Evolutionary conservation across 2,113 vertebrate species (phyloP).

Genomic region (Oxyruncus cristatus): DNA sequence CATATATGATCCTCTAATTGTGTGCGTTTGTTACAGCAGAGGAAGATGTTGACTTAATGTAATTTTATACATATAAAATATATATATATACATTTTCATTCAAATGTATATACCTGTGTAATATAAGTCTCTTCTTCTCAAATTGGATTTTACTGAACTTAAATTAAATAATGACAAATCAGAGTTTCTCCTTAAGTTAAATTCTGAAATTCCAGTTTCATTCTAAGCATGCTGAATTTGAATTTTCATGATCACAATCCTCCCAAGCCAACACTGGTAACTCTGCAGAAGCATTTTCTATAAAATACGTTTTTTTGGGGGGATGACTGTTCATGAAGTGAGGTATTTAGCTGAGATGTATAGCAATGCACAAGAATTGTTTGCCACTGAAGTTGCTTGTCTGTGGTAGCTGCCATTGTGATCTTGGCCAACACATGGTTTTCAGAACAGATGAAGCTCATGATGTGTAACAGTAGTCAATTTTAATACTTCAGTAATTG

Average conservation of each 20-base stretch:
- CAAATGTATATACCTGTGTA: background rate
- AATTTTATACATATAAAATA: background rate
- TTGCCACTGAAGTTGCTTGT: background rate
- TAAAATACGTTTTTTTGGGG: fast-evolving
- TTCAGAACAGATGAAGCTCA: fast-evolving
- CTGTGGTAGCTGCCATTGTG: background rate
- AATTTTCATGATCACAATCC: background rate
- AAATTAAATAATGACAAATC: background rate
- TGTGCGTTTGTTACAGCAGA: background rate
- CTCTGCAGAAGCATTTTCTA: background rate
- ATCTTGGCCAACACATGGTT: background rate
- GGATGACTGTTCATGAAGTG: background rate
- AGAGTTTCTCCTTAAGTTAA: background rate
- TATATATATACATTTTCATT: background rate
- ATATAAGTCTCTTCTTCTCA: background rate
- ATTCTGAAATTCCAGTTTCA: background rate
- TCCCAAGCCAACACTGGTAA: background rate
- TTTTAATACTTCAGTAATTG: background rate
- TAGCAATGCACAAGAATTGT: background rate
- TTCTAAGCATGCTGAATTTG: background rate
- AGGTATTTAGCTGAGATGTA: background rate
- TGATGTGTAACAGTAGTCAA: background rate
- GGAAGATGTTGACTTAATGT: background rate
- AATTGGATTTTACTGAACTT: background rate
- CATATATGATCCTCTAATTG: background rate